Conservation (phyloP, 2,888 invertebrate species). For the Drosophila siamana region DNA sequence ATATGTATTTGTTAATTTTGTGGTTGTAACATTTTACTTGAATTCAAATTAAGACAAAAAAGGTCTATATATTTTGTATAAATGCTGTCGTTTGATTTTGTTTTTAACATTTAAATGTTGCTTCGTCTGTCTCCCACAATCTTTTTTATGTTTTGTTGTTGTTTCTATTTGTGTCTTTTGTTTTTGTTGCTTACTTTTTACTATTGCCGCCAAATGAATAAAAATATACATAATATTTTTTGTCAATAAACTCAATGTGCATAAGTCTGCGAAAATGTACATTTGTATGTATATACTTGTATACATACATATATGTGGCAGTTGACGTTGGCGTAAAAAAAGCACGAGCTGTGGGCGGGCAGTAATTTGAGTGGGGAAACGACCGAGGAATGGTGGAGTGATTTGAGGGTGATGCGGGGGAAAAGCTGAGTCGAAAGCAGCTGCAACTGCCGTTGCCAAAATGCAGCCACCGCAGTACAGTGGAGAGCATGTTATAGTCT, state of each 20-base stretch:
- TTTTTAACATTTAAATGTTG: conserved; percentile 78
- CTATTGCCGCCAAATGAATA: conserved; percentile 81
- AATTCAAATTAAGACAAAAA: conserved; percentile 22
- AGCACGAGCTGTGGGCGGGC: conserved; percentile 55
- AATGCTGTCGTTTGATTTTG: conserved; percentile 56
- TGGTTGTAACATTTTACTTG: conserved; percentile 38
- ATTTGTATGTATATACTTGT: not conserved
- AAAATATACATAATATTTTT: conserved; percentile 77
- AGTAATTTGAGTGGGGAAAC: conserved; percentile 56
- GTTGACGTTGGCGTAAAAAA: conserved; percentile 71
- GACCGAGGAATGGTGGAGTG: conserved; percentile 41
- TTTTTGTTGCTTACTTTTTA: conserved; percentile 64
- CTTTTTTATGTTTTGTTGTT: conserved; percentile 42
- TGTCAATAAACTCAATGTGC: conserved; percentile 56
- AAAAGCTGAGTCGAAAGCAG: conserved; percentile 40
- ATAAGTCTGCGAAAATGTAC: conserved; percentile 4
- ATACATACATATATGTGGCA: conserved; percentile 44
- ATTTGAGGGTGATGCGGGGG: conserved; percentile 13
- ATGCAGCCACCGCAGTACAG: conserved; percentile 29
- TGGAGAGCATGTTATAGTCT: conserved; percentile 12
- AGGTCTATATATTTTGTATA: conserved; percentile 68
- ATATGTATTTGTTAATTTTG: conserved; percentile 13
- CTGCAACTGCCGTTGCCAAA: conserved; percentile 48
- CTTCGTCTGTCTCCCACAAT: conserved; percentile 70
- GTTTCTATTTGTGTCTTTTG: conserved; percentile 58